Evolutionary conservation across 2,113 vertebrate genomes (phyloP).

Genomic region (Aix galericulata): DNA sequence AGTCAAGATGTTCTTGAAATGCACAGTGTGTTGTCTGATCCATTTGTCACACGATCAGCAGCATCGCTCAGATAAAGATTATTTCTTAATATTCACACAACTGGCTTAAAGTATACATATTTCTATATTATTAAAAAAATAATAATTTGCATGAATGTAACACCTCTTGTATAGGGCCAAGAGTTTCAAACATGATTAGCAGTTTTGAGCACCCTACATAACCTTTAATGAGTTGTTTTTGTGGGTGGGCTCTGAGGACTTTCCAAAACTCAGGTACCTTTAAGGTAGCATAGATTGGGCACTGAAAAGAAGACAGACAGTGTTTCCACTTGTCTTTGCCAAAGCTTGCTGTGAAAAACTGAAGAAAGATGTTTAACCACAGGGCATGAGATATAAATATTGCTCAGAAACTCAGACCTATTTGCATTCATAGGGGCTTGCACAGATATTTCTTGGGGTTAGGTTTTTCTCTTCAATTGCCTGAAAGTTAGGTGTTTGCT

Average conservation of each 20-base stretch:
- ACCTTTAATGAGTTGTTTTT: neutral
- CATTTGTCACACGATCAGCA: neutral
- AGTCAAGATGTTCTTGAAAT: neutral
- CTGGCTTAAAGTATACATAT: neutral
- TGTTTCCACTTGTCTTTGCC: neutral
- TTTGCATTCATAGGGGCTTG: neutral
- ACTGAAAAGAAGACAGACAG: neutral
- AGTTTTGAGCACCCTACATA: neutral
- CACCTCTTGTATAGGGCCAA: neutral
- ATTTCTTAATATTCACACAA: neutral
- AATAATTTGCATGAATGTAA: neutral
- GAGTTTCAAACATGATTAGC: neutral
- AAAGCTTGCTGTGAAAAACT: neutral
- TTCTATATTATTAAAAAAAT: neutral
- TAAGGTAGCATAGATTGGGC: neutral
- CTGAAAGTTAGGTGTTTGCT: neutral
- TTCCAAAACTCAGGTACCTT: neutral
- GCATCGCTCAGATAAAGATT: neutral
- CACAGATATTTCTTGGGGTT: neutral
- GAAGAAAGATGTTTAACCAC: neutral
- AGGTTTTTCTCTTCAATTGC: slow-evolving; percentile 2
- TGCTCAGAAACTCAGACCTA: neutral
- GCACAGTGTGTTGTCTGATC: neutral
- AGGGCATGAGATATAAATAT: neutral
- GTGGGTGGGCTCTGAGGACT: neutral